Percentiles rank a stretch among this genome's conserved stretches.
Evolutionary conservation across 2,113 vertebrate genomes (phyloP).

Genomic region (Dromaius novaehollandiae): DNA sequence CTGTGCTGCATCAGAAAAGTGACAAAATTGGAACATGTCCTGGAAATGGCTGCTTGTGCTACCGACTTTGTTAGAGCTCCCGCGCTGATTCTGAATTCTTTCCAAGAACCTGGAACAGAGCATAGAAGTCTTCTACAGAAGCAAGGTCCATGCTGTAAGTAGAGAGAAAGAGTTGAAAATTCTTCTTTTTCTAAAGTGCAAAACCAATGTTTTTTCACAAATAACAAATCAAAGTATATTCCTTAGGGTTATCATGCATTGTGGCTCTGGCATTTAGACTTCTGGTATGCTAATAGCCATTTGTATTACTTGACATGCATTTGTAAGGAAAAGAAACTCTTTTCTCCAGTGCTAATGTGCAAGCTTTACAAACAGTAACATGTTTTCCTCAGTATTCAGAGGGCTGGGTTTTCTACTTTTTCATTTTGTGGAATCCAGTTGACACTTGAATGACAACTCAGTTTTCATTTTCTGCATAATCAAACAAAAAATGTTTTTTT

Average conservation of each 20-base stretch:
- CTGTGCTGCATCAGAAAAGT: neutral
- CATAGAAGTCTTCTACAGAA: neutral
- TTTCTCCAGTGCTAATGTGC: rapidly evolving
- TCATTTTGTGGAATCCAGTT: neutral
- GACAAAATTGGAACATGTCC: neutral
- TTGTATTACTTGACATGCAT: neutral
- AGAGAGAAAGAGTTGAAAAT: neutral
- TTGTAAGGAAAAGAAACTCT: neutral
- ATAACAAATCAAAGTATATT: neutral
- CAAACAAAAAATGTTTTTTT: no score
- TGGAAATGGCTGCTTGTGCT: neutral
- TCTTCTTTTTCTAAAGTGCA: neutral
- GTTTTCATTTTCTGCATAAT: neutral
- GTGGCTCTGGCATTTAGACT: neutral
- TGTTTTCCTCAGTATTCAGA: neutral
- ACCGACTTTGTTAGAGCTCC: neutral
- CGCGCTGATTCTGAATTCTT: neutral
- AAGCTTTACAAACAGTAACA: neutral
- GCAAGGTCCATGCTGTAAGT: neutral
- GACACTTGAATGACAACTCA: neutral
- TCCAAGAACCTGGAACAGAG: neutral
- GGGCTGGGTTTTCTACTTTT: neutral
- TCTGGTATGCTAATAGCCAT: rapidly evolving
- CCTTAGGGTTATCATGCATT: neutral
- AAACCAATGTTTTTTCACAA: neutral